A percentile compares a stretch with the other conserved stretches of the same genome.
Evolutionary conservation across 2,113 vertebrate species (phyloP).

Genomic region (Urocolius indicus): DNA sequence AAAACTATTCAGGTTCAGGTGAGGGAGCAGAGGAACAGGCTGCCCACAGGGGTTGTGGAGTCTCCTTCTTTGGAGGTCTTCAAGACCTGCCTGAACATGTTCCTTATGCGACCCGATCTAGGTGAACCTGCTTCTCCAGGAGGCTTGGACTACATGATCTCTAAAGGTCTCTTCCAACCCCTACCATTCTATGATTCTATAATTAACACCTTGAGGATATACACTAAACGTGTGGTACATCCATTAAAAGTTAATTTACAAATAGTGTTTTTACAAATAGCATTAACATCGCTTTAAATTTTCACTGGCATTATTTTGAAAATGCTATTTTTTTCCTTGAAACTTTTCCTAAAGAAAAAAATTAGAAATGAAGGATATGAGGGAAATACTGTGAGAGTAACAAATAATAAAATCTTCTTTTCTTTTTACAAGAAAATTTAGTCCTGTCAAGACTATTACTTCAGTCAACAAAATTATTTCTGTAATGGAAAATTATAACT

Average conservation of each 20-base stretch:
- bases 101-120: no score
- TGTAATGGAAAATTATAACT: not conserved
- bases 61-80: no score
- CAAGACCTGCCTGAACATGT: no score
- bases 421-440: not conserved
- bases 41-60: no score
- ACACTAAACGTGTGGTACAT: not conserved
- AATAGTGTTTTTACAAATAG: not conserved
- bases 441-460: not conserved
- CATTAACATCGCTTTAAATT: not conserved
- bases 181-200: no score
- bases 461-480: not conserved
- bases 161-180: no score
- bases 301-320: not conserved
- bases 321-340: not conserved
- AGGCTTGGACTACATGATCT: no score
- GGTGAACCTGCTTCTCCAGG: no score
- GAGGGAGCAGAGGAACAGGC: no score
- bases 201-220: not conserved
- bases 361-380: accelerated
- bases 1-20: no score
- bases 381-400: not conserved
- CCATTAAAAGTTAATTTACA: not conserved
- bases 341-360: not conserved
- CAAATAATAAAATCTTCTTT: not conserved